Conservation (phyloP, 1,140 invertebrate genomes). For the Neodiprion virginianus region DNA sequence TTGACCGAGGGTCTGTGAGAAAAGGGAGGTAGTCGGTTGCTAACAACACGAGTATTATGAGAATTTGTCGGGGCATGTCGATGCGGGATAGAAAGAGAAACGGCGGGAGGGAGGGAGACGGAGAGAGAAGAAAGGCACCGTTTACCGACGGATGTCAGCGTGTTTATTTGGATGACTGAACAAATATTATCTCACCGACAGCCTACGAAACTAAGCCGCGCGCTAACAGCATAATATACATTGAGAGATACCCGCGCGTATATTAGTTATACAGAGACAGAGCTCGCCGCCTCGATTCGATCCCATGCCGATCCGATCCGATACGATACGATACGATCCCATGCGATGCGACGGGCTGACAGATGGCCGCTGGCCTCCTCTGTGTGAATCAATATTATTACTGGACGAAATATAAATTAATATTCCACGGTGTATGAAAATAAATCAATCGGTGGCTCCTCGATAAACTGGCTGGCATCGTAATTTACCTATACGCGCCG, state of each 20-base stretch:
- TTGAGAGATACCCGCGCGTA: conserved; percentile 10
- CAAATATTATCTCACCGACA: conserved; percentile 35
- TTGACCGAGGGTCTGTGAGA: too few relatives aligned
- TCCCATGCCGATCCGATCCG: too few relatives aligned
- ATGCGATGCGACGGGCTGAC: neutral
- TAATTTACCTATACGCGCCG: neutral
- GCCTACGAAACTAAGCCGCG: conserved; percentile 33
- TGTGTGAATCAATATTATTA: conserved; percentile 4
- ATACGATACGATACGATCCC: too few relatives aligned
- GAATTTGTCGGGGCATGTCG: too few relatives aligned
- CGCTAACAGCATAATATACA: conserved; percentile 29
- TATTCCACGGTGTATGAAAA: neutral
- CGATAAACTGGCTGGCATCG: neutral
- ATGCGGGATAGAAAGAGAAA: too few relatives aligned
- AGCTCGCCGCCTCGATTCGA: neutral
- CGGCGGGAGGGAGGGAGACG: neutral
- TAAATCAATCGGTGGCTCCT: neutral
- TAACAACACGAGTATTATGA: too few relatives aligned
- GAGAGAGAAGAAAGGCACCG: neutral
- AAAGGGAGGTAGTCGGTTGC: too few relatives aligned
- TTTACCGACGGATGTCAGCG: conserved; percentile 9
- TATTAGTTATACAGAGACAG: conserved; percentile 13
- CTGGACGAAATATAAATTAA: conserved; percentile 2
- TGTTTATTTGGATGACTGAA: conserved; percentile 32
- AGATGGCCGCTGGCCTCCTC: neutral